These are phyloP conservation scores for Jacana jacana DNA, from an alignment of 2,113 vertebrate species.

Conservation along the genomic window DNA sequence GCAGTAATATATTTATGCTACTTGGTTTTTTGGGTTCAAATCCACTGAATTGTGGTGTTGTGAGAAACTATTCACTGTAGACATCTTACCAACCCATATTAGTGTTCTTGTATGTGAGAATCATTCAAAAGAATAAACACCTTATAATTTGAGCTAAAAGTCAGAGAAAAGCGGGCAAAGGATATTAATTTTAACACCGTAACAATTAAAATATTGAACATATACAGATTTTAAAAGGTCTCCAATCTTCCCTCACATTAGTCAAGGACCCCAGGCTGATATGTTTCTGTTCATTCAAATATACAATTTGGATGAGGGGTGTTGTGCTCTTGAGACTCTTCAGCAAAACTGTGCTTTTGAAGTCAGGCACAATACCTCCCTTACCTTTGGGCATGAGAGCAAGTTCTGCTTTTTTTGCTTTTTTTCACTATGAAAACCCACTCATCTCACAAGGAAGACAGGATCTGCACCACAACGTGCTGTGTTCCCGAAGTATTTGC, in stretches of 20 bases:
- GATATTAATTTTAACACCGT: not conserved
- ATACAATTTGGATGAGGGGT: not conserved
- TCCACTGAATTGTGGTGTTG: not conserved
- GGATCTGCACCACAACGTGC: not conserved
- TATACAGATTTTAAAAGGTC: not conserved
- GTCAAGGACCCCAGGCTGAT: not conserved
- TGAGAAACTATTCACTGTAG: not conserved
- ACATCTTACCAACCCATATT: not conserved
- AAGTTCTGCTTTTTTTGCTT: not conserved
- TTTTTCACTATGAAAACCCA: not conserved
- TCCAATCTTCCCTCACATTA: not conserved
- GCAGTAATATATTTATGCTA: slow-evolving; percentile 32
- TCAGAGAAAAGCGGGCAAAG: not conserved
- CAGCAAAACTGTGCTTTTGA: not conserved
- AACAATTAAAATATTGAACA: not conserved
- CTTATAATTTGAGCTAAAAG: not conserved
- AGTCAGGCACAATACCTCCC: not conserved
- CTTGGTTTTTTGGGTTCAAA: not conserved
- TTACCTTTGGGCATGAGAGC: not conserved
- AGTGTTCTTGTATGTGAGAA: not conserved
- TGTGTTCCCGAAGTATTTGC: not conserved
- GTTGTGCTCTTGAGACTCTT: not conserved
- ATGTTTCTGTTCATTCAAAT: not conserved
- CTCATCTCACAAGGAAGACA: not conserved
- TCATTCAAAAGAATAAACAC: not conserved